Percentiles rank a stretch among this genome's conserved stretches.
These are phyloP conservation scores for Drosophila varians DNA, from an alignment of 1,140 invertebrate species.

Conservation along the genomic window DNA sequence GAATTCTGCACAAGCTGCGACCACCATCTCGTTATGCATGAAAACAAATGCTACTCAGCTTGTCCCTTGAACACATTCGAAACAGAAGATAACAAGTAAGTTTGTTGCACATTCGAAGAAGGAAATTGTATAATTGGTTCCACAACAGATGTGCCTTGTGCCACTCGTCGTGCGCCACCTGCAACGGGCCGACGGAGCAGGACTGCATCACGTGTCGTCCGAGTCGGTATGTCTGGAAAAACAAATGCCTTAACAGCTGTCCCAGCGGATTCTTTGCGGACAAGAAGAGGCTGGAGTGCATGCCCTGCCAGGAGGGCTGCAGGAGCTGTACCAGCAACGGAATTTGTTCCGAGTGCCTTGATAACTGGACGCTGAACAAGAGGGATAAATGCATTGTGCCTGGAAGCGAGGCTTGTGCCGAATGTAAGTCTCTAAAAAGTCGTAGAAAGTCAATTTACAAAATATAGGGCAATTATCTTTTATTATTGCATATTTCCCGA, in stretches of 20 bases:
- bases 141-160: slow-evolving; percentile 88
- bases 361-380: slow-evolving; percentile 89
- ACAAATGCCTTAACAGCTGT: slow-evolving; percentile 87
- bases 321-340: slow-evolving; percentile 87
- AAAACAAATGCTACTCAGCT: slow-evolving; percentile 91
- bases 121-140: neutral
- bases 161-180: slow-evolving; percentile 91
- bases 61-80: slow-evolving; percentile 92
- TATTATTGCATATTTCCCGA: too few species aligned
- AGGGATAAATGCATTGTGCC: slow-evolving; percentile 88
- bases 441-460: too few species aligned
- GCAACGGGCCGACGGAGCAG: slow-evolving; percentile 89
- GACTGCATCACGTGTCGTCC: slow-evolving; percentile 92
- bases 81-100: slow-evolving; percentile 91
- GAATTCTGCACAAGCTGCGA: slow-evolving; percentile 93
- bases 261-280: slow-evolving; percentile 90
- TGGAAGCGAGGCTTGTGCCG: slow-evolving; percentile 87
- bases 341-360: slow-evolving; percentile 88
- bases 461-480: too few species aligned
- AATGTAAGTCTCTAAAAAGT: slow-evolving; percentile 80
- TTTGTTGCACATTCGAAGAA: neutral
- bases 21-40: slow-evolving; percentile 91
- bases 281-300: slow-evolving; percentile 90
- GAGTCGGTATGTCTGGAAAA: slow-evolving; percentile 88
- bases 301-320: slow-evolving; percentile 90